phyloP scores from a whole-genome alignment of 2,113 vertebrate genomes.

The Indri indri region DNA sequence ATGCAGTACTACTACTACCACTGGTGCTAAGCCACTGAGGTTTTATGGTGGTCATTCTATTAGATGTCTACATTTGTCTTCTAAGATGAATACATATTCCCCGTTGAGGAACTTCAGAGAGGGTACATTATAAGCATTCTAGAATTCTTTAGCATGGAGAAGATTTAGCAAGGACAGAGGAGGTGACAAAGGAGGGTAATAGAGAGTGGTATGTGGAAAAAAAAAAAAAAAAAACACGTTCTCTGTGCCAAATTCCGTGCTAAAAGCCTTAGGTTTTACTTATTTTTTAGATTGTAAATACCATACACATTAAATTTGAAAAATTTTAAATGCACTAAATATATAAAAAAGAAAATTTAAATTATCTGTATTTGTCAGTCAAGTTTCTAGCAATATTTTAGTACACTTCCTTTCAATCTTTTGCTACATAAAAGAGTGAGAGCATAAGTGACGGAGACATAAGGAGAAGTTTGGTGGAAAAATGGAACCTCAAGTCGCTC shows the following conservation, averaged over 20 bases:
- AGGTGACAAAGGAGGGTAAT: neutral
- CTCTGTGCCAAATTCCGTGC: neutral
- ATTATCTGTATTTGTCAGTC: neutral
- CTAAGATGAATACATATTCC: neutral
- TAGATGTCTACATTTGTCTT: neutral
- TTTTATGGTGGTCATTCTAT: neutral
- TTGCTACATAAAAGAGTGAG: neutral
- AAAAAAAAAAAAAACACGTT: neutral
- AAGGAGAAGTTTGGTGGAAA: neutral
- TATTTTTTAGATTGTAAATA: neutral
- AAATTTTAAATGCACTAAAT: neutral
- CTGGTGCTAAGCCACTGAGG: neutral
- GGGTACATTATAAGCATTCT: neutral
- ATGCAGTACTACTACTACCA: accelerated
- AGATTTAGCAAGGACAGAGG: neutral
- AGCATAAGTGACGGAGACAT: neutral
- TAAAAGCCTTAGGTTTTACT: neutral
- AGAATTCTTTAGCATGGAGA: neutral
- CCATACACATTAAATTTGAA: neutral
- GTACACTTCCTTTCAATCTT: neutral
- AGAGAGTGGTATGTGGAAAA: no score
- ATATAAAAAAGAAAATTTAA: neutral
- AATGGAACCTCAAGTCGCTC: neutral
- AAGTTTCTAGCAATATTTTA: neutral
- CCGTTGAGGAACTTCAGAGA: neutral